phyloP scores from a whole-genome alignment of 2,797 vertebrate species.

The Phataginus tetradactyla region DNA sequence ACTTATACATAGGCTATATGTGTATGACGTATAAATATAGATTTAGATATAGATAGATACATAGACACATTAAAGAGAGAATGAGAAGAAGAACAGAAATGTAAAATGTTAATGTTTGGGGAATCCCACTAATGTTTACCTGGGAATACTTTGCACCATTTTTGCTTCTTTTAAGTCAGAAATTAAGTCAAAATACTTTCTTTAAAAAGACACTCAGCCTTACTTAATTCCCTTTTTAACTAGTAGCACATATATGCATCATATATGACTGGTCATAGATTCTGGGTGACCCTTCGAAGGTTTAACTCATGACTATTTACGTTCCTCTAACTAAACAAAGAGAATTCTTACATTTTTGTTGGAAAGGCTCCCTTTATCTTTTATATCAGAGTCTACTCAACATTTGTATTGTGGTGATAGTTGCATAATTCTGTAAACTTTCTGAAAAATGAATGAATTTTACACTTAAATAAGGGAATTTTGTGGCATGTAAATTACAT shows the following conservation, averaged over 20 bases:
- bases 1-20: too few species aligned
- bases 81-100: neutral
- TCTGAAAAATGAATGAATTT: neutral
- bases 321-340: neutral
- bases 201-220: neutral
- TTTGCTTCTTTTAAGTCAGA: neutral
- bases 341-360: neutral
- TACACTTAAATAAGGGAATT: neutral
- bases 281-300: neutral
- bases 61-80: neutral
- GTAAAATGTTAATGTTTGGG: neutral
- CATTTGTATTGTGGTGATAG: neutral
- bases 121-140: neutral
- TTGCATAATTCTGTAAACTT: neutral
- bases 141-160: neutral
- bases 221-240: neutral
- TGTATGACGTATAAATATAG: neutral
- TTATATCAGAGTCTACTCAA: neutral
- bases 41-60: neutral
- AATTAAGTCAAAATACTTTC: neutral
- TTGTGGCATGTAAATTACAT: neutral
- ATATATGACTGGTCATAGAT: too few species aligned
- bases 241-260: neutral
- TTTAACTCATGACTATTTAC: neutral
- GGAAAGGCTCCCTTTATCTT: neutral